A percentile compares a stretch with the other conserved stretches of the same genome.
Evolutionary conservation across 2,888 invertebrate species (phyloP).

Genomic region (Pseudeuparius sepicola): DNA sequence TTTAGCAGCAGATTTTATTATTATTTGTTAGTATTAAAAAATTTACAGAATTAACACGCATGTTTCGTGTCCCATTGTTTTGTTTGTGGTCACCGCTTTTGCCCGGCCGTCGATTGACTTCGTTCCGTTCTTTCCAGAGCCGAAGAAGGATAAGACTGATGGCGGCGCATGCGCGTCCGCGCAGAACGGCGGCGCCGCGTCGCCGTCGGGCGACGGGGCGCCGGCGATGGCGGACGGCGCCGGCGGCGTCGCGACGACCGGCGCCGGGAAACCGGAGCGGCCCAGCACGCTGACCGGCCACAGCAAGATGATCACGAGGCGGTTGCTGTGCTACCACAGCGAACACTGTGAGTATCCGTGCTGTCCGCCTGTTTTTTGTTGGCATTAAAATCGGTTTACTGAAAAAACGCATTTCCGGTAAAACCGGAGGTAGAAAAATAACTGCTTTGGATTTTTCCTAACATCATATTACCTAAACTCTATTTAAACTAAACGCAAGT

Average conservation of each 20-base stretch:
- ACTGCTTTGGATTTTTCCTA: too few species aligned
- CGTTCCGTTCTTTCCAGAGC: too few species aligned
- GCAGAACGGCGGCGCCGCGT: constrained; percentile 54
- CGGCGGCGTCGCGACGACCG: constrained; percentile 27
- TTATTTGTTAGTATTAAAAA: too few species aligned
- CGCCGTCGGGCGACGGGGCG: constrained; percentile 45
- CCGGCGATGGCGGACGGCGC: constrained; percentile 26
- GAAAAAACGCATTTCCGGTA: too few species aligned
- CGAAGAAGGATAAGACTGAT: constrained; percentile 89
- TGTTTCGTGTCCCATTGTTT: too few species aligned
- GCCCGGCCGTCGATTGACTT: too few species aligned
- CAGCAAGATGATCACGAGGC: constrained; percentile 58
- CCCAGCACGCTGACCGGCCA: constrained; percentile 72
- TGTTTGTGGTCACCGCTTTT: too few species aligned
- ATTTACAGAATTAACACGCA: too few species aligned
- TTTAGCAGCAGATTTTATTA: too few species aligned
- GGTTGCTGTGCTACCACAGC: constrained; percentile 70
- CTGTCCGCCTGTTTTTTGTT: neutral
- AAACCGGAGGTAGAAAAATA: too few species aligned
- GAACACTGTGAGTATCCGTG: constrained; percentile 57
- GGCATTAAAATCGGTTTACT: neutral
- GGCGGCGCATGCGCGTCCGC: constrained; percentile 33
- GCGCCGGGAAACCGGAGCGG: constrained; percentile 53
- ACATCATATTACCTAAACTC: too few species aligned
- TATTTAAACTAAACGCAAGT: too few species aligned